Evolutionary conservation across 2,113 vertebrate genomes (phyloP), one percentile per base, ranked within the genome.

Genomic region (Sylvia atricapilla): DNA sequence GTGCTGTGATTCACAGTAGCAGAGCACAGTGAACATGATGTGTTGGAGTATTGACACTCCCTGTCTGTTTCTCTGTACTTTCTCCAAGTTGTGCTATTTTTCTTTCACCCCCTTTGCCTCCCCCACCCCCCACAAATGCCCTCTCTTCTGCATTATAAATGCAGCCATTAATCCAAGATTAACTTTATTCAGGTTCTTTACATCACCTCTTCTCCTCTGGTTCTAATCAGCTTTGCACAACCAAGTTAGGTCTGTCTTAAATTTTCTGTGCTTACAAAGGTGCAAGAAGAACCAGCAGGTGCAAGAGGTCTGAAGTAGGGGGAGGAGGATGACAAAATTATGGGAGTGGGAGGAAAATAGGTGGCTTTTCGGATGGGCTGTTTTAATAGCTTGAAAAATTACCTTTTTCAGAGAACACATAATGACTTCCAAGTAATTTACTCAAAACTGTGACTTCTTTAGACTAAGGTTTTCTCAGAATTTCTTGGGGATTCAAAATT

Each of bases 61-160:
- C 25, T 31, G 39, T 16, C 52, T 44, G 53, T 56, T 76, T 49
- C 49, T 73, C 79, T 74, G 43, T 46, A 70, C 43, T 28, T 75
- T 90, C 67, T 76, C 47, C 58, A 43, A 22, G 27, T 6, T 55
- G 39, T 8, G 21, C n/a, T 56, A 3, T 52, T 80, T 88, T 58
- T 66, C 3, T 14, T n/a, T 13, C 21, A 69, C 5, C 4, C 25
- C 9, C 14, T 23, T 59, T 0, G 4, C 4, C 7, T n/a, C n/a
- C n/a, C n/a, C n/a, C n/a, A n/a, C n/a, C 6, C 7, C 2, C 50
- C 1, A 1, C 9, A 4, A 8, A 4, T 24, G 33, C 19, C 83
- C 2, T 76, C 43, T 52, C 30, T 55, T 86, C 73, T 27, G 12
- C 27, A 4, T 50, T 28, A 87, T 43, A 21, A 84, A 68, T 56